Conservation (phyloP, 2,888 invertebrate genomes). For the Neoitamus cyanurus region DNA sequence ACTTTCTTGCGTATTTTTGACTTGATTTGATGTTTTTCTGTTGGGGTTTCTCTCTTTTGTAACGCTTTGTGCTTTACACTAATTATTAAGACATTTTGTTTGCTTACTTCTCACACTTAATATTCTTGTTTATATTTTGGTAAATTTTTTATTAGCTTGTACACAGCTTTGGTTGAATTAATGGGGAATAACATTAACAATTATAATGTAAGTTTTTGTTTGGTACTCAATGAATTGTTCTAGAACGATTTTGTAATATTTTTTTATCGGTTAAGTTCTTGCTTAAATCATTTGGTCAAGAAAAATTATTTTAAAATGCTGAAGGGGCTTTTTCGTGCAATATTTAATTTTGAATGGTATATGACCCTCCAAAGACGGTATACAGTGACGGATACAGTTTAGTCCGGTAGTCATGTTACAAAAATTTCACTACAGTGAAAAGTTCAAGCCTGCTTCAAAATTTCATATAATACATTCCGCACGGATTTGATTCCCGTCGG, state of each 20-base stretch:
- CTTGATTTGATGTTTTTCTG: constrained; percentile 42
- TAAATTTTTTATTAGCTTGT: neutral
- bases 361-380: too few species aligned
- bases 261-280: too few species aligned
- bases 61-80: constrained; percentile 43
- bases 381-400: too few species aligned
- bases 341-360: too few species aligned
- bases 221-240: constrained; percentile 9
- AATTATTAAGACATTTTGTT: constrained; percentile 13
- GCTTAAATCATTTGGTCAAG: too few species aligned
- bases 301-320: too few species aligned
- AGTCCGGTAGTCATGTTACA: too few species aligned
- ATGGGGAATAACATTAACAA: neutral
- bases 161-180: constrained; percentile 13
- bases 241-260: neutral
- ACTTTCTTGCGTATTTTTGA: constrained; percentile 4
- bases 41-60: constrained; percentile 39
- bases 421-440: too few species aligned
- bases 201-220: neutral
- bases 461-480: too few species aligned
- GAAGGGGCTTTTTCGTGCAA: too few species aligned
- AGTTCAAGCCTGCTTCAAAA: too few species aligned
- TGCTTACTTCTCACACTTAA: neutral
- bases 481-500: too few species aligned
- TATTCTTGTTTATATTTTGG: neutral